These are phyloP conservation scores for Octodon degus DNA, from an alignment of 2,113 vertebrate species.

Conservation along the genomic window DNA sequence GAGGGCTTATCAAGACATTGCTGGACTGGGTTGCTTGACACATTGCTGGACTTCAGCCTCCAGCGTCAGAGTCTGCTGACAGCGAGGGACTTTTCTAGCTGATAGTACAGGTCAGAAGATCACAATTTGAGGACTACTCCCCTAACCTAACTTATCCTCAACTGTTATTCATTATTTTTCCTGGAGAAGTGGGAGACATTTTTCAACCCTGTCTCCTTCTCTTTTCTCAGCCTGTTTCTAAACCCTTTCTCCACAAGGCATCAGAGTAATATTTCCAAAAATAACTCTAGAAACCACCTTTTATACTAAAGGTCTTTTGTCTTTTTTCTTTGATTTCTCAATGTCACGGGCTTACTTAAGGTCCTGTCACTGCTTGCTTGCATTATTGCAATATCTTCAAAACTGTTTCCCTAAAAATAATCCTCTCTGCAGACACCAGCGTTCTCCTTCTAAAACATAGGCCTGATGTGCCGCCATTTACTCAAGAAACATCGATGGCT, in stretches of 20 bases:
- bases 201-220: neutral
- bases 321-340: neutral
- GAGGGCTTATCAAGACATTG: neutral
- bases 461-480: neutral
- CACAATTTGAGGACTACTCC: neutral
- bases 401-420: neutral
- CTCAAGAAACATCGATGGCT: neutral
- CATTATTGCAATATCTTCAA: slow-evolving; percentile 15
- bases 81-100: neutral
- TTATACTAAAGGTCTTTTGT: neutral
- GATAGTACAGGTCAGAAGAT: neutral
- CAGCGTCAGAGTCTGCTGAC: neutral
- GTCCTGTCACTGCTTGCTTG: neutral
- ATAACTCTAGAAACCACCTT: neutral
- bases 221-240: neutral
- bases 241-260: neutral
- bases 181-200: neutral
- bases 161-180: neutral
- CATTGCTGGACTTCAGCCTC: neutral
- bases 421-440: neutral
- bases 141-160: neutral
- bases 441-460: neutral
- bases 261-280: slow-evolving; percentile 6
- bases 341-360: neutral
- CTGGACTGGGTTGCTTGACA: too few species aligned